Base-by-base conservation (phyloP, 1,140 invertebrate genomes). In the Aphis craccivora region DNA sequence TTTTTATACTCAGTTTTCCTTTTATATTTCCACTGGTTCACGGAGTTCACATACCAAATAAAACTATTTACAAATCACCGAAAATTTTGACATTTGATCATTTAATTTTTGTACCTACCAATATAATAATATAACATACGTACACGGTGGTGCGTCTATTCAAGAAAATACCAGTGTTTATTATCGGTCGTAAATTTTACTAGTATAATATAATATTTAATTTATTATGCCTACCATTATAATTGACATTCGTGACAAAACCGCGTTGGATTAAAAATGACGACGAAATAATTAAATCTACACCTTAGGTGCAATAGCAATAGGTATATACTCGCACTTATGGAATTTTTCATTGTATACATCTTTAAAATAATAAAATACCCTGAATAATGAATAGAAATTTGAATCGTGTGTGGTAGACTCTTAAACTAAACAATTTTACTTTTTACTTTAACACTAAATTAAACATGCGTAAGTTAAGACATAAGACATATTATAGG, bases 61-160 rank as follows among this genome's bases (percentile, higher is more conserved):
- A 90, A 67, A 55, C n/a, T 22, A 18, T 67, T 45, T 30, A 20
- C 22, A 45, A 67, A 35, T 45, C 14, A 45, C 43, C 53, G 40
- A 76, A 90, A 90, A 90, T 90, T 18, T 40, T 60, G 43, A 81
- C 43, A 81, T 91, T 81, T 20, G 43, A 81, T 23, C 25, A 81
- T n/a, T 45, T 91, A n/a, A 53, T 43, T 43, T 67, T 90, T 90
- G 35, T n/a, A 6, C 45, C 45, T 45, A 45, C 37, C 1, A 20
- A 7, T 43, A 60, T 23, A 48, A 23, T 9, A 22, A 48, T 2
- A 87, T 48, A 6, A 48, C 18, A n/a, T n/a, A 35, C n/a, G 18
- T 55, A 60, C 7, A 25, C 25, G 23, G 6, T 18, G 60, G 60
- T 14, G 22, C n/a, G n/a, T 3, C 30, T 67, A 67, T n/a, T 48